A percentile compares a stretch with the other conserved stretches of the same genome.
Conservation (phyloP, 2,888 invertebrate species). For the Deilephila elpenor region DNA sequence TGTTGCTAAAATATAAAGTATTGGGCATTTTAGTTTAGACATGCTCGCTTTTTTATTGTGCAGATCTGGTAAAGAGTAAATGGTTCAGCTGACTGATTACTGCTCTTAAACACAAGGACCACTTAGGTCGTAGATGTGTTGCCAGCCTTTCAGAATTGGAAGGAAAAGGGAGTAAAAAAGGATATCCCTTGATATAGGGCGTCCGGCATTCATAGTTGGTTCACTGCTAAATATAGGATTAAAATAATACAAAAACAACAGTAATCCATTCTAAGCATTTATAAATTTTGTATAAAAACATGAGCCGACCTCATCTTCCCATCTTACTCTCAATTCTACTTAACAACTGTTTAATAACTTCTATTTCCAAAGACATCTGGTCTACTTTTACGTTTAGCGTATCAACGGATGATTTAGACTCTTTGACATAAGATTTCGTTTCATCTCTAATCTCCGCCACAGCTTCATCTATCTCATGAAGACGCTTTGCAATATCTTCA, state of each 20-base stretch:
- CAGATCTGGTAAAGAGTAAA: too few relatives aligned
- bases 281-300: slow-evolving; percentile 18
- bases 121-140: too few relatives aligned
- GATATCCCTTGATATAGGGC: too few relatives aligned
- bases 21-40: too few relatives aligned
- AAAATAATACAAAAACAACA: neutral
- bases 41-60: too few relatives aligned
- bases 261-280: neutral
- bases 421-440: slow-evolving; percentile 56
- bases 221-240: too few relatives aligned
- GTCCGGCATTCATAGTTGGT: too few relatives aligned
- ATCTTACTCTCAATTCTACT: slow-evolving; percentile 68
- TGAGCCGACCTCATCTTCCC: slow-evolving; percentile 34
- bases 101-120: too few relatives aligned
- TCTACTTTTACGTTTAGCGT: slow-evolving; percentile 70
- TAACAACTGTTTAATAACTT: slow-evolving; percentile 65
- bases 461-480: slow-evolving; percentile 64
- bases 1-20: neutral
- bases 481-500: slow-evolving; percentile 63
- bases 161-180: too few relatives aligned
- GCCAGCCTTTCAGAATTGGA: too few relatives aligned
- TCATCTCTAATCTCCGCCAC: slow-evolving; percentile 62
- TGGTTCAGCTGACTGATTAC: too few relatives aligned
- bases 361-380: slow-evolving; percentile 69
- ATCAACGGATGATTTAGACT: slow-evolving; percentile 59